These are phyloP conservation scores for Morelia viridis DNA, from an alignment of 2,797 vertebrate genomes.

Conservation along the genomic window DNA sequence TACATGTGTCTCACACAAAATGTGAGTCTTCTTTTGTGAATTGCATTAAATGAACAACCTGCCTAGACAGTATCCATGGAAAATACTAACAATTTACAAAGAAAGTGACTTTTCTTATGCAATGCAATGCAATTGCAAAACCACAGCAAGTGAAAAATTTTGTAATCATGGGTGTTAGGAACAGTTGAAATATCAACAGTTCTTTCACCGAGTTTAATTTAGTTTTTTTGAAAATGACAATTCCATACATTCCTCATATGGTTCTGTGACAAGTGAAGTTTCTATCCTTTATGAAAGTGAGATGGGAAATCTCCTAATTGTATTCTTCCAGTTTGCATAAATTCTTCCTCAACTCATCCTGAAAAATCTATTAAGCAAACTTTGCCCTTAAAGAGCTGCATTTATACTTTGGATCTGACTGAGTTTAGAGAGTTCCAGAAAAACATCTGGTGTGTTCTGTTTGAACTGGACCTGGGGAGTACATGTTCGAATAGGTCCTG, in stretches of 20 bases:
- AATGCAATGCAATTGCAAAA: slow-evolving; percentile 1
- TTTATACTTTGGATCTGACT: slow-evolving; percentile 54
- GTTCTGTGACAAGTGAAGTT: neutral
- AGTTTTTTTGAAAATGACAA: neutral
- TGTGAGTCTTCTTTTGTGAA: neutral
- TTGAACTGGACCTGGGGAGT: slow-evolving; percentile 15
- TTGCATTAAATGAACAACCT: neutral
- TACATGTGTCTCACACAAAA: neutral
- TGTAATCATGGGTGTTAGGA: neutral
- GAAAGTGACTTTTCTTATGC: neutral
- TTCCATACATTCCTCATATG: neutral
- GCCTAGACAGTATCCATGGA: neutral
- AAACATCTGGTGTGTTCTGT: slow-evolving; percentile 42
- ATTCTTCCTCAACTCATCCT: neutral
- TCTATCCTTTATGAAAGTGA: neutral
- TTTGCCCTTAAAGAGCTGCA: slow-evolving; percentile 19
- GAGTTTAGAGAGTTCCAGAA: slow-evolving; percentile 36
- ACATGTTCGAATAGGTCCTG: neutral
- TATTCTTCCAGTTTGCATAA: neutral
- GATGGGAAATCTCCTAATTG: neutral
- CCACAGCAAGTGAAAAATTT: neutral
- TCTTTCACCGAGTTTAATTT: neutral
- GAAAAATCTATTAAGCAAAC: neutral
- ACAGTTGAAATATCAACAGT: neutral
- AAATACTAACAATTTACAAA: neutral